A percentile compares a stretch with the other conserved stretches of the same genome.
These are phyloP conservation scores for Branchellion lobata DNA, from an alignment of 2,888 invertebrate genomes.

Conservation along the genomic window DNA sequence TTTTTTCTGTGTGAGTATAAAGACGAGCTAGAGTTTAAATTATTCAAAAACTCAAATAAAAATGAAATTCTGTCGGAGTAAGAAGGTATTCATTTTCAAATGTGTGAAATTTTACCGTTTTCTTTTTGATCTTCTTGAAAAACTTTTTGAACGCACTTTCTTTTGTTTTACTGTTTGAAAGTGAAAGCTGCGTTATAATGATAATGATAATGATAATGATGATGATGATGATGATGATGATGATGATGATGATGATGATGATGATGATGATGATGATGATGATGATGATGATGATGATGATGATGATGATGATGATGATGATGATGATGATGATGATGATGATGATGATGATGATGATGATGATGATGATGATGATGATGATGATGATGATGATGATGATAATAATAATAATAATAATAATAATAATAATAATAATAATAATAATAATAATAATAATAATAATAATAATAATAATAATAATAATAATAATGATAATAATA, in stretches of 20 bases:
- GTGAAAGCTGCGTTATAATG: background rate
- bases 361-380: background rate
- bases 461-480: background rate
- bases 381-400: background rate
- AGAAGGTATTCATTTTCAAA: too few species aligned
- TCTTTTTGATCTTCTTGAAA: slow-evolving; percentile 1
- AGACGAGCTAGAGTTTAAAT: too few species aligned
- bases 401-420: background rate
- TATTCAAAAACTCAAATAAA: too few species aligned
- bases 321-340: background rate
- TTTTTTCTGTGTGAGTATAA: too few species aligned
- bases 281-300: background rate
- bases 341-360: background rate
- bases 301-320: background rate
- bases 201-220: background rate
- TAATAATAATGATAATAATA: background rate
- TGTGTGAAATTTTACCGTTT: too few species aligned
- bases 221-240: background rate
- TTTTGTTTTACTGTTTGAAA: background rate
- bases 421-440: background rate
- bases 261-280: background rate
- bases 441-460: background rate
- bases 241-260: background rate
- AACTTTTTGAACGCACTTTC: background rate
- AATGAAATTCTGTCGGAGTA: too few species aligned